Conservation (phyloP, 2,888 invertebrate species). For the Scrobipalpa costella region DNA sequence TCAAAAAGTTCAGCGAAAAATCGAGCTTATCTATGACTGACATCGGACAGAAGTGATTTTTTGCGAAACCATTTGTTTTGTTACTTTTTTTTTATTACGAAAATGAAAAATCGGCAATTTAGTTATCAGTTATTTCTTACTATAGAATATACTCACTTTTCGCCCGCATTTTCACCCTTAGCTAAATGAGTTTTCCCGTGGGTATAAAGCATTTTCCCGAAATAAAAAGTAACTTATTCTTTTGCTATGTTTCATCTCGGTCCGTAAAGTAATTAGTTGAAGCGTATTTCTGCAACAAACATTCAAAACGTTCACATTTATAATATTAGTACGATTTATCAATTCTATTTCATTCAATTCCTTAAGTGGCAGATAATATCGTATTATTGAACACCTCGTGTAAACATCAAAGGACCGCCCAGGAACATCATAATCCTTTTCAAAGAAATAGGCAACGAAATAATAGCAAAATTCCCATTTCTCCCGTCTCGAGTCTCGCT, state of each 20-base stretch:
- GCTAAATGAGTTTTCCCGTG: too few relatives aligned
- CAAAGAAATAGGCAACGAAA: slow-evolving; percentile 2
- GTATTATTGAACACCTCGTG: not conserved
- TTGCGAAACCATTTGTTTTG: not conserved
- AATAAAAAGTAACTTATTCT: too few relatives aligned
- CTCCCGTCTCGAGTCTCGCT: slow-evolving; percentile 4
- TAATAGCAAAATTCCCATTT: slow-evolving; percentile 17
- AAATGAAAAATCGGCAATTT: not conserved
- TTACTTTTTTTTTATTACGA: not conserved
- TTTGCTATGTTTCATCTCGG: too few relatives aligned
- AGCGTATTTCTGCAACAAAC: too few relatives aligned
- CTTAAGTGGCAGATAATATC: not conserved
- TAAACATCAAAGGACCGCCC: slow-evolving; percentile 1
- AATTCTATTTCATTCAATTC: not conserved
- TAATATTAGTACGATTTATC: too few relatives aligned
- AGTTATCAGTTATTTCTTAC: not conserved
- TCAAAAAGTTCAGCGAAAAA: not conserved
- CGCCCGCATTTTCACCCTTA: too few relatives aligned
- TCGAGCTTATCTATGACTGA: not conserved
- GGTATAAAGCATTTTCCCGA: too few relatives aligned
- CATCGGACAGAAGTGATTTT: not conserved
- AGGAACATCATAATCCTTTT: slow-evolving; percentile 12
- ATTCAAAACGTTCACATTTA: too few relatives aligned
- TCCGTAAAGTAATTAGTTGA: too few relatives aligned
- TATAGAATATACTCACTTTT: not conserved